Evolutionary conservation across 2,113 vertebrate species (phyloP).

Genomic region (Hemiprocne comata): DNA sequence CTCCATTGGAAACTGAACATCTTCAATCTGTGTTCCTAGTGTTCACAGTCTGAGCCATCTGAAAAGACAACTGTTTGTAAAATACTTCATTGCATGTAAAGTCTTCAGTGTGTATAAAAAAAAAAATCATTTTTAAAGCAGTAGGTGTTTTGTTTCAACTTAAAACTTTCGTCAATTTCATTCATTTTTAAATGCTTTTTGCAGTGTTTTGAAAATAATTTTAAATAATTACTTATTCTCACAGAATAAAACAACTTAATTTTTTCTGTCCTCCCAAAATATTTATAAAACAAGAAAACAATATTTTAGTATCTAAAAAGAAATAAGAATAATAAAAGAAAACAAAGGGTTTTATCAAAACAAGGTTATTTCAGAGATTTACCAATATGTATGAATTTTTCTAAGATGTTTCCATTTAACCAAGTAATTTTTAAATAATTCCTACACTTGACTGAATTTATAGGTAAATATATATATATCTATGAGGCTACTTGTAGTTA

Average conservation of each 20-base stretch:
- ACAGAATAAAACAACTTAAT: neutral
- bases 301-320: neutral
- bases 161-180: fast-evolving
- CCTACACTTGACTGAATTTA: neutral
- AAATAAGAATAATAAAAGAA: neutral
- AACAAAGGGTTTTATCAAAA: neutral
- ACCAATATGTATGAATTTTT: neutral
- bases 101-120: neutral
- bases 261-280: neutral
- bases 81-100: neutral
- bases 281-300: neutral
- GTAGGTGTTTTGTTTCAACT: neutral
- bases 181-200: neutral
- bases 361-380: neutral
- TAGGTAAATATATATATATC: neutral
- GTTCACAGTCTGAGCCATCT: neutral
- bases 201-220: neutral
- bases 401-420: neutral
- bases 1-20: neutral
- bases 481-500: neutral
- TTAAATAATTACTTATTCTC: neutral
- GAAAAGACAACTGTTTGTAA: neutral
- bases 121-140: neutral
- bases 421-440: neutral
- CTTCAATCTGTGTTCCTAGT: neutral